A percentile compares a stretch with the other conserved stretches of the same genome.
Conservation (phyloP, 2,888 invertebrate species). For the Chaitophorus viminalis region DNA sequence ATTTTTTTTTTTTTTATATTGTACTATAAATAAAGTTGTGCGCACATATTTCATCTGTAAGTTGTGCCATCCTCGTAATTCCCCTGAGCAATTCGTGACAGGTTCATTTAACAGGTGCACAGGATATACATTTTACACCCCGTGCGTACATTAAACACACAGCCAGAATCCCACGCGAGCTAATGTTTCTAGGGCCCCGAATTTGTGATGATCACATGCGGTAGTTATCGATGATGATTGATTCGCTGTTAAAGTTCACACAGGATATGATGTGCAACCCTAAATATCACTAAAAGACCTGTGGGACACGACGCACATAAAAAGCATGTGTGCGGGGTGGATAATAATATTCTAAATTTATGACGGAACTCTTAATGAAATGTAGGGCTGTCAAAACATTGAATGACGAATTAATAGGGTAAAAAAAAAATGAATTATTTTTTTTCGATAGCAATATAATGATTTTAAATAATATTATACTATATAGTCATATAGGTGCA, state of each 20-base stretch:
- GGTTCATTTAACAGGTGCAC: slow-evolving; percentile 59
- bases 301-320: slow-evolving; percentile 16
- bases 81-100: slow-evolving; percentile 50
- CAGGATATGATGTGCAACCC: background rate
- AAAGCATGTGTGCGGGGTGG: slow-evolving; percentile 14
- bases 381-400: slow-evolving; percentile 13
- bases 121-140: slow-evolving; percentile 35
- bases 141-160: background rate
- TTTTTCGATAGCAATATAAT: background rate
- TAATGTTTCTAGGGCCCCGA: slow-evolving; percentile 9
- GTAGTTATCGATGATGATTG: slow-evolving; percentile 53
- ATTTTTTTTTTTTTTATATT: slow-evolving; percentile 31
- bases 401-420: slow-evolving; percentile 5
- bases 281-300: slow-evolving; percentile 5
- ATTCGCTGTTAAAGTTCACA: slow-evolving; percentile 49
- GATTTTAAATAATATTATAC: too few species aligned
- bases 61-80: slow-evolving; percentile 23
- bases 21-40: background rate
- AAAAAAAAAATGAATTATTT: background rate
- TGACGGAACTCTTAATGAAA: slow-evolving; percentile 31
- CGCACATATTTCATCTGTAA: slow-evolving; percentile 30
- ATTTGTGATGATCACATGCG: slow-evolving; percentile 10
- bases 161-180: slow-evolving; percentile 41
- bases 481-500: too few species aligned
- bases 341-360: slow-evolving; percentile 1